These are phyloP conservation scores for Dufourea novaeangliae DNA, from an alignment of 1,140 invertebrate species.

Conservation along the genomic window DNA sequence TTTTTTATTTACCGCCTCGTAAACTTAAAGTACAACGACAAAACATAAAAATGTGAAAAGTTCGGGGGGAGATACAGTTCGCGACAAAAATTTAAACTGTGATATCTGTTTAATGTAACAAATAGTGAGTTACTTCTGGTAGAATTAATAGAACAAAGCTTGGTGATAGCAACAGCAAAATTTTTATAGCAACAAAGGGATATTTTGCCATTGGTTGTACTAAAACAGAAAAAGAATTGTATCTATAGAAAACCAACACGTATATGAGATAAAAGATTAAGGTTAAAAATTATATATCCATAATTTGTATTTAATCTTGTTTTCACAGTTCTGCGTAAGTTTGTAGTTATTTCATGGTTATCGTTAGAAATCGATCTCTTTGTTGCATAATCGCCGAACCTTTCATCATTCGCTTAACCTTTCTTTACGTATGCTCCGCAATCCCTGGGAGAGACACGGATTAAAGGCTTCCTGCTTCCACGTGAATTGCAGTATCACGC, in stretches of 20 bases:
- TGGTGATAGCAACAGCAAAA: too few species aligned
- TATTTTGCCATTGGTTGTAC: neutral
- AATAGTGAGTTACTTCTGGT: too few species aligned
- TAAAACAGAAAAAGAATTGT: neutral
- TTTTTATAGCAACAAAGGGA: too few species aligned
- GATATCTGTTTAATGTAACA: too few species aligned
- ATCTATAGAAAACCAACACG: neutral
- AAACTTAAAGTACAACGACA: neutral
- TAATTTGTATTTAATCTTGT: neutral
- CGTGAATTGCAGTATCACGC: slow-evolving; percentile 62
- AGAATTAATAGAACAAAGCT: too few species aligned
- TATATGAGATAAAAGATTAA: too few species aligned
- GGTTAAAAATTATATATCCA: neutral
- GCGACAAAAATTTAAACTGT: neutral
- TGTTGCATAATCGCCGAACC: neutral
- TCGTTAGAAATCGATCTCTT: neutral
- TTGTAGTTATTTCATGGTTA: too few species aligned
- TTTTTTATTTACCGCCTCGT: neutral
- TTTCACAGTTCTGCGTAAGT: too few species aligned
- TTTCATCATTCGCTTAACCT: too few species aligned
- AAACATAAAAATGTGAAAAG: neutral
- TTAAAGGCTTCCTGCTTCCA: slow-evolving; percentile 52
- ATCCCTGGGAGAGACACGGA: slow-evolving; percentile 51
- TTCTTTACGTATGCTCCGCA: neutral
- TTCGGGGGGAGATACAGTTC: neutral